Percentiles rank a stretch among this genome's conserved stretches.
phyloP scores from a whole-genome alignment of 2,113 vertebrate genomes.

The Tonatia bakeri region DNA sequence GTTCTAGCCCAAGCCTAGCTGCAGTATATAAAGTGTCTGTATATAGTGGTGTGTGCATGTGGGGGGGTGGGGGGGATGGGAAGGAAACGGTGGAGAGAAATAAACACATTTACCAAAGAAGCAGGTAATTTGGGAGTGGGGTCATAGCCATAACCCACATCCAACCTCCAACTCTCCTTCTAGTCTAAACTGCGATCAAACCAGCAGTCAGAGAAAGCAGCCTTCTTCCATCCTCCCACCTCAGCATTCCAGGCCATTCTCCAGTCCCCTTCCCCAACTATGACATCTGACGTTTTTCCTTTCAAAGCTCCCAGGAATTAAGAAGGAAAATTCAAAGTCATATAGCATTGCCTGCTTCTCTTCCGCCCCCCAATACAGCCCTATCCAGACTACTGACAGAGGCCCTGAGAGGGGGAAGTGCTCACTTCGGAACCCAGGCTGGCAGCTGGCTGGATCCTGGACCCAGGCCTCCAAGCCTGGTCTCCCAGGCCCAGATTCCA shows the following conservation, averaged over 20 bases:
- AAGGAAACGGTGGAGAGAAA: background rate
- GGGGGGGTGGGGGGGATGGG: background rate
- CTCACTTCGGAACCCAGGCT: conserved; percentile 27
- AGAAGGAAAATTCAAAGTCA: conserved; percentile 69
- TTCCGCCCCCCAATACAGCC: background rate
- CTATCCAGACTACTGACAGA: conserved; percentile 58
- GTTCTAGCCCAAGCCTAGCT: background rate
- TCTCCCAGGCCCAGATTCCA: conserved; percentile 58
- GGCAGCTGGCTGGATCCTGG: conserved; percentile 8
- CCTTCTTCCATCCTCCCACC: background rate
- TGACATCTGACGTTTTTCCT: conserved; percentile 68
- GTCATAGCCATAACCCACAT: background rate
- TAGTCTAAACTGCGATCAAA: conserved; percentile 19
- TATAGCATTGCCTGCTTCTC: conserved; percentile 33
- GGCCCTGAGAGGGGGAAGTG: conserved; percentile 48
- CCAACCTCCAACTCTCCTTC: conserved; percentile 56
- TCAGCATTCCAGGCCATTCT: conserved; percentile 49
- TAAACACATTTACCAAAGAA: conserved; percentile 16
- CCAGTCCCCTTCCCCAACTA: conserved; percentile 57
- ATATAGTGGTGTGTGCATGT: too few relatives aligned
- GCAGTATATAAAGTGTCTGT: background rate
- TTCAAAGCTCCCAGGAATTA: conserved; percentile 68
- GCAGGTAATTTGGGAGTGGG: background rate
- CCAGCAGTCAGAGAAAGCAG: conserved; percentile 5
- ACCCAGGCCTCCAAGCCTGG: conserved; percentile 47